These are phyloP conservation scores for Polydrusus tereticollis DNA, from an alignment of 2,888 invertebrate genomes.

Conservation along the genomic window DNA sequence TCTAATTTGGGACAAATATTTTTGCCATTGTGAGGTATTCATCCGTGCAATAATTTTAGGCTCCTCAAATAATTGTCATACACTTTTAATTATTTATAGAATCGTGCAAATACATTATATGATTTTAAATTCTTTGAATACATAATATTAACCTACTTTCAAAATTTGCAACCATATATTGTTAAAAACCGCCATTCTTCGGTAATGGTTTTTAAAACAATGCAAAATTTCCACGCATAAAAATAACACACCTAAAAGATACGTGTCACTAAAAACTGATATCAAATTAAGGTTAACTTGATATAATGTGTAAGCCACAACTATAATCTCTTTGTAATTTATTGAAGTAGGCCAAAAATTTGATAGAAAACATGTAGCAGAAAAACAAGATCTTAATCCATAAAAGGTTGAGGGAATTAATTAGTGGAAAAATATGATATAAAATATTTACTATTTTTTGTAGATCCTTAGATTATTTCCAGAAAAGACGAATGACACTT, in stretches of 20 bases:
- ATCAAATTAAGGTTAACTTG: constrained; percentile 23
- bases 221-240: constrained; percentile 21
- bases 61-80: neutral
- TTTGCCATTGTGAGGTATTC: neutral
- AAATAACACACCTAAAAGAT: constrained; percentile 31
- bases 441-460: too few relatives aligned
- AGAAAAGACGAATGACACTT: too few relatives aligned
- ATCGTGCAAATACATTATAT: neutral
- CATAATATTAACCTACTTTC: constrained; percentile 21
- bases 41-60: neutral
- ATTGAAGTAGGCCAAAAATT: neutral
- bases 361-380: neutral
- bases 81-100: neutral
- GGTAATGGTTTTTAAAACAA: constrained; percentile 14
- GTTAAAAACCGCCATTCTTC: constrained; percentile 8
- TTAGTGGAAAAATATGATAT: too few relatives aligned
- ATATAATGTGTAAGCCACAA: neutral
- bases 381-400: neutral
- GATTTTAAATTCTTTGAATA: constrained; percentile 6
- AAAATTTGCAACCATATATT: constrained; percentile 17
- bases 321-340: neutral
- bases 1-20: neutral
- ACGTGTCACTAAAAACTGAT: constrained; percentile 31
- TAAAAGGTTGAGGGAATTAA: too few relatives aligned
- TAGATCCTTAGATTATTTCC: too few relatives aligned